Conservation (phyloP, 1,140 invertebrate genomes). For the Triops cancriformis region DNA sequence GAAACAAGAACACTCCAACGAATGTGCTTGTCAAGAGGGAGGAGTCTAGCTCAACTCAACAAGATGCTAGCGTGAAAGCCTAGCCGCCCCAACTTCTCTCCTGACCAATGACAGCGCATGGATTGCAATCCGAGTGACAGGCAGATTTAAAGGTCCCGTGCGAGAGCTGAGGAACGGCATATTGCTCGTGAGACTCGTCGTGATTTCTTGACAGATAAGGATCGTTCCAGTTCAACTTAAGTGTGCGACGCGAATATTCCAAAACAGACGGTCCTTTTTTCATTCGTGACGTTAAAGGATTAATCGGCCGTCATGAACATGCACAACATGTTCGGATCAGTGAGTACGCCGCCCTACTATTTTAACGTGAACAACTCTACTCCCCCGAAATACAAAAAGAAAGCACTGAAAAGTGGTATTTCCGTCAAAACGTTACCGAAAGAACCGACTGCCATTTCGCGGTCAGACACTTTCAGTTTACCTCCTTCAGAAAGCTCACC, state of each 20-base stretch:
- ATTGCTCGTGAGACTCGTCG: not conserved
- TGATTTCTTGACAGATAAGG: not conserved
- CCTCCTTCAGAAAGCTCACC: not conserved
- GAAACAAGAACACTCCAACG: not conserved
- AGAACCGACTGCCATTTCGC: not conserved
- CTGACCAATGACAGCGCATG: not conserved
- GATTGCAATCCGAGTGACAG: not conserved
- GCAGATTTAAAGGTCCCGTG: not conserved
- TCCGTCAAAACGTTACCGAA: not conserved
- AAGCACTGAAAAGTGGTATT: not conserved
- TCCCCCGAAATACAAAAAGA: not conserved
- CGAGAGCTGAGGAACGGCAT: not conserved
- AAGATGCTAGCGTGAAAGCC: not conserved
- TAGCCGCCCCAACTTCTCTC: not conserved
- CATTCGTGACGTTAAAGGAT: not conserved
- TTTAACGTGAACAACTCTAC: not conserved
- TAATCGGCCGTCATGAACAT: not conserved
- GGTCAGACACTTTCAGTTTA: not conserved
- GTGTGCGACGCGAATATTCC: not conserved
- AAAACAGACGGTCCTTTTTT: not conserved
- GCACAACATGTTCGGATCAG: constrained; percentile 7
- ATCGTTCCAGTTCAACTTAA: not conserved
- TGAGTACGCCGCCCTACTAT: not conserved
- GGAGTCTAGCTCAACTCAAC: not conserved
- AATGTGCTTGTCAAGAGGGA: not conserved